Base-by-base conservation (phyloP, 1,140 invertebrate species). In the Hylyphantes graminicola region DNA sequence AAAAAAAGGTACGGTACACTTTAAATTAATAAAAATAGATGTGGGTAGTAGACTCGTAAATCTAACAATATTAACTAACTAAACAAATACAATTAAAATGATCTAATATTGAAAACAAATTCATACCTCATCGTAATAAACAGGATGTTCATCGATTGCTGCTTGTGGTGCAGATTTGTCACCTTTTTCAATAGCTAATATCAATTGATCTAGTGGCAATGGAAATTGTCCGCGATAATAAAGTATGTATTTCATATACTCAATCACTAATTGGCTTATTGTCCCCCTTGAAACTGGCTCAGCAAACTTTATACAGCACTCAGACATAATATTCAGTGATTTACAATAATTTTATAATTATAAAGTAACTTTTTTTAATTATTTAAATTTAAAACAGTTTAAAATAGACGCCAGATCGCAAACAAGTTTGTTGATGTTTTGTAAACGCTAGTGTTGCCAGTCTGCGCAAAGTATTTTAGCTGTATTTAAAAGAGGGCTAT, bases 141-240 rank as follows among this genome's bases (percentile, higher is more conserved):
- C 55, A 17, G n/a, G 12, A 54, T 67, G 50, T 21, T 78, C 19
- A 8, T 65, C 76, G 17, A 67, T 55, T 67, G 67, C 76, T 11
- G 17, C 8, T 35, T 55, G n/a, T 55, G 13, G 7, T 54, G 59
- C n/a, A 15, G 11, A 7, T 19, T 48, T 13, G 12, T 50, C 21
- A 35, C 13, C 5, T 15, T 51, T 64, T 53, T 74, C 19, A 7
- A 70, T 70, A 12, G 8, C 51, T 12, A n/a, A 11, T n/a, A 59
- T 73, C 10, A 83, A 57, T 17, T 85, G 82, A 59, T 85, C 74
- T 2, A 85, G 50, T 15, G 74, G 82, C 11, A 51, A 57, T 21
- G 82, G 82, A 61, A 85, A 76, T 50, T 85, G 82, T 48, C 82
- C 82, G 7, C 82, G 53, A 51, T 21, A 77, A 17, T 68, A 85